Base-by-base conservation (phyloP, 2,113 vertebrate species). In the Periophthalmodon schlosseri region DNA sequence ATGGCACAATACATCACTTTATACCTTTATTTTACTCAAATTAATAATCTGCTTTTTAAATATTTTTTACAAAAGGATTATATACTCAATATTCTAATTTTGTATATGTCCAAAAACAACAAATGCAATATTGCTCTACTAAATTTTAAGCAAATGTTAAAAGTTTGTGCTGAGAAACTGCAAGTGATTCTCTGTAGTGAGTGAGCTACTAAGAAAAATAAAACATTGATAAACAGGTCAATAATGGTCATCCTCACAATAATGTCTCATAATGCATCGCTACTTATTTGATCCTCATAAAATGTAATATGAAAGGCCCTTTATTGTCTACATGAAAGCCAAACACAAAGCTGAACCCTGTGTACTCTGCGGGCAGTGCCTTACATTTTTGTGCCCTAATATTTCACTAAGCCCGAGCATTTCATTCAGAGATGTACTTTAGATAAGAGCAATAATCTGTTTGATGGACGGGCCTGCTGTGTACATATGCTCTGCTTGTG, bases 391-490 rank as follows among this genome's bases (percentile, higher is more conserved):
- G 69, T 67, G 76, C 69, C 83, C 90, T 89, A 90, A 92, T 92
- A 91, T 93, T 92, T 92, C 88, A 92, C 88, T 75, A 88, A 86
- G 84, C 89, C 79, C 24, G 50, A 84, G 77, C 80, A 85, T 91
- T 93, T 93, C 87, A 89, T 88, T 88, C 79, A 84, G 73, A 91
- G 92, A 93, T 93, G 86, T 89, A 83, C 88, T 91, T 78, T 74
- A 91, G 90, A 94, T 94, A 94, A 91, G 83, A 77, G 79, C 78
- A 90, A 88, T 93, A 91, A 92, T 92, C 89, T 93, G 65, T 78
- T 82, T 92, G 92, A 92, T 85, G 84, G 88, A 93, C 91, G 83
- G 89, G 86, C 90, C 82, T 60, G 84, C 79, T 91, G 91, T 94
- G 91, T 89, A 91, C 91, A 90, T 28, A 91, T 82, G 83, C 89